These are phyloP conservation scores for Xyliphius kryptos DNA, from an alignment of 2,113 vertebrate species.

Conservation along the genomic window DNA sequence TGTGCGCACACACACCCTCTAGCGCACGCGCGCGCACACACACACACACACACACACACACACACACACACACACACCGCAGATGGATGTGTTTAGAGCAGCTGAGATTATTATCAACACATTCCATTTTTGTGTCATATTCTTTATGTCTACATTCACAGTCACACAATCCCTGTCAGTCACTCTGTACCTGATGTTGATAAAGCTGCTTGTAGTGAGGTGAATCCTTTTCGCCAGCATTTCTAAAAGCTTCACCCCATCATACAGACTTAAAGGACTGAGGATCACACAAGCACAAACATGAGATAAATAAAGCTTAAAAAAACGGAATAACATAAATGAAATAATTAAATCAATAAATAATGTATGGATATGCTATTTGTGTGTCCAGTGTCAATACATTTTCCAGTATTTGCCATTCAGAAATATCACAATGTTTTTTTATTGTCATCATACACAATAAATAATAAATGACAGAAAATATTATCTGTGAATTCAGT, in stretches of 20 bases:
- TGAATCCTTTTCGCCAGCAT: constrained; percentile 81
- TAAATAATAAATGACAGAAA: too few species aligned
- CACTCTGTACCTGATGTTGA: constrained; percentile 84
- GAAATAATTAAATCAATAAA: background rate
- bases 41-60: constrained; percentile 16
- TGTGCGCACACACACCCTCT: too few species aligned
- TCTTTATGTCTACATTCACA: constrained; percentile 7
- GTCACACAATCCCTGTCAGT: background rate
- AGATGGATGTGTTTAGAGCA: too few species aligned
- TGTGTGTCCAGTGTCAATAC: background rate
- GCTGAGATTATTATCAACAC: too few species aligned
- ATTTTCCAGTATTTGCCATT: background rate
- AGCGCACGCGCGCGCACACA: constrained; percentile 6
- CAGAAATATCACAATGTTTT: too few species aligned
- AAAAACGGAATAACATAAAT: background rate
- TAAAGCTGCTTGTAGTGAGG: constrained; percentile 84
- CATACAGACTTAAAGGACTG: constrained; percentile 79
- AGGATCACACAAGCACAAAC: constrained; percentile 8
- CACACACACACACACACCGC: constrained; percentile 6
- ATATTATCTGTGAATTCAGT: too few species aligned
- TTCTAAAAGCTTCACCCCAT: constrained; percentile 82
- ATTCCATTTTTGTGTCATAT: too few species aligned
- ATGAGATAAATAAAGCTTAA: background rate
- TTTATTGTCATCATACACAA: too few species aligned
- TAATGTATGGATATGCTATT: background rate